Evolutionary conservation across 2,888 invertebrate genomes (phyloP), one percentile per base, ranked within the genome.

Genomic region (Callyntrura guangdongensis): DNA sequence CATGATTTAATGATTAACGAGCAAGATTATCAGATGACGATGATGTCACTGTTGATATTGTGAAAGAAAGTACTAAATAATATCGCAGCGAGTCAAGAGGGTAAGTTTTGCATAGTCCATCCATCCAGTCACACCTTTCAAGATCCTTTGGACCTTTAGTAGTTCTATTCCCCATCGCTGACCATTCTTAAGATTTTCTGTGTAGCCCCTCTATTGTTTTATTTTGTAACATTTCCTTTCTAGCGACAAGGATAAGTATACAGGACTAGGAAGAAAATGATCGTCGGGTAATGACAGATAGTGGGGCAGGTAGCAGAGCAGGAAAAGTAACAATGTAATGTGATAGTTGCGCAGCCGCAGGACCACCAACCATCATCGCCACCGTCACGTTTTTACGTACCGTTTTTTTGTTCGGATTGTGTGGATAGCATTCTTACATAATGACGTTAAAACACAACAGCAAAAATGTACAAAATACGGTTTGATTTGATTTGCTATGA

Each of bases 401-500:
- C 36, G 36, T 53, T 53, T 53, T 9, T 47, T 47, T 47, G 56
- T n/a, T 56, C n/a, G 56, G 2, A n/a, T n/a, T 36, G 36, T 36
- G 6, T 6, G 36, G 17, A 59, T 59, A n/a, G 59, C 59, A 59
- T n/a, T n/a, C 17, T 59, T 0, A 59, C 25, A 64, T 64, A 25
- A 64, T 25, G 17, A 74, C 3, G 20, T 17, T n/a, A 17, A 5
- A 45, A 45, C 45, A 74, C 47, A 47, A 74, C 2, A 49, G 22
- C 72, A 69, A 69, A 53, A 53, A 61, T 20, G 20, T 67, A 67
- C 67, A 67, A 67, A 67, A 67, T 67, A 36, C 67, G 67, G 36
- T 67, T 67, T 27, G 67, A 67, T 67, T 14, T 67, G 36, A 67
- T 36, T 36, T 36, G 36, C 36, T 36, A 36, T 36, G 36, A 36